A percentile compares a stretch with the other conserved stretches of the same genome.
These are phyloP conservation scores for Ophonus ardosiacus DNA, from an alignment of 2,888 invertebrate genomes.

Conservation along the genomic window DNA sequence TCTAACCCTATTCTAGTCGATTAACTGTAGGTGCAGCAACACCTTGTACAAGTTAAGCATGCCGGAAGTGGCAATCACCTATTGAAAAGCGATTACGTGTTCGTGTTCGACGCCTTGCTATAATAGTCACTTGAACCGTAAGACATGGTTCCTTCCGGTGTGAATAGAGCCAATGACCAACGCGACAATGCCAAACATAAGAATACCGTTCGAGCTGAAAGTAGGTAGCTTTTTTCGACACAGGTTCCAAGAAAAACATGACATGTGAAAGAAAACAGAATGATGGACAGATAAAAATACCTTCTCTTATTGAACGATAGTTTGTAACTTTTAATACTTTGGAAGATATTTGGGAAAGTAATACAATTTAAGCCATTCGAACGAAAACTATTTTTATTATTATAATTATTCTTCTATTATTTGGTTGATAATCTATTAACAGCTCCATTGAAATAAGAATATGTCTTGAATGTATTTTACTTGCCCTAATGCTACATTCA, in stretches of 20 bases:
- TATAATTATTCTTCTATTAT: too few species aligned
- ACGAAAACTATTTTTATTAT: too few species aligned
- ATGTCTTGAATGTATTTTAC: too few species aligned
- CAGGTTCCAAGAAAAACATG: not conserved
- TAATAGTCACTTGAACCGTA: constrained; percentile 23
- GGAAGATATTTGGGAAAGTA: too few species aligned
- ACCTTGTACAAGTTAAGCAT: not conserved
- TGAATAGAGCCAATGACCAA: constrained; percentile 48
- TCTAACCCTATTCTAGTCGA: constrained; percentile 41
- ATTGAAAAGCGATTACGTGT: constrained; percentile 54
- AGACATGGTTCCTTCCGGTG: constrained; percentile 54
- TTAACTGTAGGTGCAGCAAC: constrained; percentile 34
- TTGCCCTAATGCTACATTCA: too few species aligned
- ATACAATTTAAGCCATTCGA: too few species aligned
- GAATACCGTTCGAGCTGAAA: constrained; percentile 40
- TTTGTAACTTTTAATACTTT: too few species aligned
- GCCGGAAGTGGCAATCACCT: constrained; percentile 37
- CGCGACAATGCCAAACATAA: constrained; percentile 31
- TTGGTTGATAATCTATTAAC: too few species aligned
- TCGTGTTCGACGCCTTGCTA: constrained; percentile 40
- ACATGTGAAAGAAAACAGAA: not conserved
- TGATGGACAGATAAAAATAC: too few species aligned
- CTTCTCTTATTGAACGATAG: too few species aligned
- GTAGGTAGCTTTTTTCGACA: constrained; percentile 41
- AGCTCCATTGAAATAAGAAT: too few species aligned